Evolutionary conservation across 2,888 invertebrate genomes (phyloP).

Genomic region (Melolontha melolontha): DNA sequence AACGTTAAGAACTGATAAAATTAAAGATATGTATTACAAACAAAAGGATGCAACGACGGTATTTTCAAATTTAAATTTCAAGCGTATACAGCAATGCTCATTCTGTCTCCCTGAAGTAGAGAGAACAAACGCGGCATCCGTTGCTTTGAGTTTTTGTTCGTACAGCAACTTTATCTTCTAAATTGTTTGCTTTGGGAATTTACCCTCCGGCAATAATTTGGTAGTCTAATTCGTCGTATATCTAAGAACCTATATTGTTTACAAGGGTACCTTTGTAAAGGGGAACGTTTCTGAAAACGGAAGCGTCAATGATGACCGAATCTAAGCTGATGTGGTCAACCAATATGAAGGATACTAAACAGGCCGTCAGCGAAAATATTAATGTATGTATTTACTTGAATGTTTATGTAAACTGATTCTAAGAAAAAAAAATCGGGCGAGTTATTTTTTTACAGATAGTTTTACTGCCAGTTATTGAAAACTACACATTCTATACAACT

Average conservation of each 20-base stretch:
- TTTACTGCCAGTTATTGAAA: too few species aligned
- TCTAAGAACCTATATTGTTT: conserved; percentile 53
- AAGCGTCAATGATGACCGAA: conserved; percentile 32
- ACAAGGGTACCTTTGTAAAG: conserved; percentile 41
- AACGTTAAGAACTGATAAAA: too few species aligned
- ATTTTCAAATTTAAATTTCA: conserved; percentile 8
- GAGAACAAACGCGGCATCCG: neutral
- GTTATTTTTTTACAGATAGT: neutral
- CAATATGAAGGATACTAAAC: conserved; percentile 13
- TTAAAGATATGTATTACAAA: too few species aligned
- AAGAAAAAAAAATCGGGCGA: neutral
- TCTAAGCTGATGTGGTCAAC: conserved; percentile 17
- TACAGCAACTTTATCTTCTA: conserved; percentile 17
- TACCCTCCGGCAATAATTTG: conserved; percentile 52
- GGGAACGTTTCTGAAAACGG: conserved; percentile 12
- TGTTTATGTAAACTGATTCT: conserved; percentile 33
- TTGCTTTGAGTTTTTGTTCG: conserved; percentile 13
- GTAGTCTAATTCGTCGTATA: conserved; percentile 55
- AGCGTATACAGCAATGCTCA: neutral
- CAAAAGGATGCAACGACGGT: too few species aligned
- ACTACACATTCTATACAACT: too few species aligned
- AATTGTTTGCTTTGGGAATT: conserved; percentile 45
- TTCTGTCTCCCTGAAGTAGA: neutral
- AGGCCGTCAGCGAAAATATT: conserved; percentile 10
- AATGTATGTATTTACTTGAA: conserved; percentile 42